Evolutionary conservation across 2,888 invertebrate species (phyloP), one percentile per base, ranked within the genome.

Genomic region (Heliconius ethilla): DNA sequence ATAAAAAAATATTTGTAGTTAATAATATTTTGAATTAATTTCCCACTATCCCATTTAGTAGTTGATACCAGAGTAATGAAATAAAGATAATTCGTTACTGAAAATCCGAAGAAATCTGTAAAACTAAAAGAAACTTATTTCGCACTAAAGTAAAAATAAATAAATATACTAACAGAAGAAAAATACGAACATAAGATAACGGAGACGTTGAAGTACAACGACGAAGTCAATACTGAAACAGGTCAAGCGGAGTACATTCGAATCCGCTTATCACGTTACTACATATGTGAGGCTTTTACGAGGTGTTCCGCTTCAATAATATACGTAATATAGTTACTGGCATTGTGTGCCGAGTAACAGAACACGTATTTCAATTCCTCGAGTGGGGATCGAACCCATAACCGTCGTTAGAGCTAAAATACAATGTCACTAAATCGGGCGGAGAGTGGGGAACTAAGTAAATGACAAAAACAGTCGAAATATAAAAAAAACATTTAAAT

Each of bases 221-320:
- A 40, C 25, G 62, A 67, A 75, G 72, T 67, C 77, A 69, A 76
- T 78, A 72, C 80, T 75, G 65, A 80, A 80, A 37, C 80, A 76
- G 78, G 80, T 80, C 78, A 78, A 80, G 80, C 80, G 76, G 33
- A 62, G 37, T 63, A 59, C 62, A 62, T 73, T 73, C 62, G 37
- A 37, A 73, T 75, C 72, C 73, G 62, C 62, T 73, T 62, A 73
- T 73, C 62, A 59, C 37, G 37, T 51, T 63, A 73, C 73, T 62
- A 70, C 70, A 55, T 55, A 70, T 55, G 55, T 55, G 18, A 55
- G 25, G 55, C 55, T 33, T 33, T n/a, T 33, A 55, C n/a, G 6
- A 13, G 27, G 10, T 70, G 51, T 29, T 29, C 22, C 22, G 11
- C 51, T 55, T 22, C 22, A 51, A 27, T 22, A 29, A 22, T 55